Percentiles rank a stretch among this genome's conserved stretches.
phyloP scores from a whole-genome alignment of 2,888 invertebrate genomes.

The Leptinotarsa peninsularis region DNA sequence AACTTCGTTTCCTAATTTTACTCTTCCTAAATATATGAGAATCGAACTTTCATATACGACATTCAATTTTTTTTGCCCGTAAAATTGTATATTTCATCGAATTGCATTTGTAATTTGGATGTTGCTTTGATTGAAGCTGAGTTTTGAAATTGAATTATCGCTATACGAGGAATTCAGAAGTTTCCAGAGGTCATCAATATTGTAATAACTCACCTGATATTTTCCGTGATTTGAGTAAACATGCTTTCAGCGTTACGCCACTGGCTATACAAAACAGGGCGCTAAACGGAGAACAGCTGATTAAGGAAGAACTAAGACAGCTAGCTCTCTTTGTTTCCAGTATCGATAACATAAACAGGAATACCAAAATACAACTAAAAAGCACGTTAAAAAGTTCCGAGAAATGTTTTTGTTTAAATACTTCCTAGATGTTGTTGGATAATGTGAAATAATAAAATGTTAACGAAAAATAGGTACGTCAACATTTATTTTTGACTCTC shows the following conservation, averaged over 20 bases:
- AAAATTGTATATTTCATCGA: too few relatives aligned
- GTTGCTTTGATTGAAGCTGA: too few relatives aligned
- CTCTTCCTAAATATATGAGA: too few relatives aligned
- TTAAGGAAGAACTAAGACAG: neutral
- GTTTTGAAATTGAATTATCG: too few relatives aligned
- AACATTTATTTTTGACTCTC: conserved; percentile 33
- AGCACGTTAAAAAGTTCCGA: conserved; percentile 3
- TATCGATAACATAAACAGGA: conserved; percentile 4
- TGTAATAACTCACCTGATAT: neutral
- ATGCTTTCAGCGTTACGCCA: neutral
- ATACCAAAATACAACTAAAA: neutral
- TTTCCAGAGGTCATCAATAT: neutral
- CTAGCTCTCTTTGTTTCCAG: neutral
- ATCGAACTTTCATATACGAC: too few relatives aligned
- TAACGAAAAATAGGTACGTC: conserved; percentile 11
- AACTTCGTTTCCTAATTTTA: too few relatives aligned
- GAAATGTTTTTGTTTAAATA: neutral
- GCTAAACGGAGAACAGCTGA: conserved; percentile 13
- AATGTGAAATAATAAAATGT: conserved; percentile 1
- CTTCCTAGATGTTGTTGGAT: neutral
- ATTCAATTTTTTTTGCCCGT: too few relatives aligned
- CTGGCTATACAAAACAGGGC: neutral
- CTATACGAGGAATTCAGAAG: too few relatives aligned
- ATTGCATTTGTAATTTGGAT: too few relatives aligned
- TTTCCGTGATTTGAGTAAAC: neutral